Conservation (phyloP, 2,888 invertebrate species). For the Coenonympha arcania region DNA sequence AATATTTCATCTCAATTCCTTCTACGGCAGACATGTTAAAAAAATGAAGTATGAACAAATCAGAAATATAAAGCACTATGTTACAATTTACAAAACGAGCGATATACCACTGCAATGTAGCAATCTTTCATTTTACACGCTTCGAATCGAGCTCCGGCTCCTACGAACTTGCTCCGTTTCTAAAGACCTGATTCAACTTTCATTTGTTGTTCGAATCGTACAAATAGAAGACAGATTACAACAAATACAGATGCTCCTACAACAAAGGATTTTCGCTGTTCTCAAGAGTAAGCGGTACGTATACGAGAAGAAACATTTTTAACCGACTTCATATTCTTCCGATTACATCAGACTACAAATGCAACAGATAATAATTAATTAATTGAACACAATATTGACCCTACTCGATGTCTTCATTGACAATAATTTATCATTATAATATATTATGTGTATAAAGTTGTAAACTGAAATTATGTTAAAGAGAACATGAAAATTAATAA, state of each 20-base stretch:
- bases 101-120: not conserved
- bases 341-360: too few relatives aligned
- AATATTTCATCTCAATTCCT: too few relatives aligned
- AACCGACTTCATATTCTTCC: too few relatives aligned
- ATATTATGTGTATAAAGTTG: too few relatives aligned
- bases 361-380: too few relatives aligned
- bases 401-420: too few relatives aligned
- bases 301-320: too few relatives aligned
- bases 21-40: not conserved
- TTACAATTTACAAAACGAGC: not conserved
- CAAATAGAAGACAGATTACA: constrained; percentile 8
- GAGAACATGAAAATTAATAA: too few relatives aligned
- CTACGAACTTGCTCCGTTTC: not conserved
- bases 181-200: constrained; percentile 4
- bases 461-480: too few relatives aligned
- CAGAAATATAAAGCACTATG: not conserved
- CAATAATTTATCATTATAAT: too few relatives aligned
- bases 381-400: too few relatives aligned
- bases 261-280: not conserved
- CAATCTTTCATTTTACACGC: constrained; percentile 3
- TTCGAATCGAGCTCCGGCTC: not conserved
- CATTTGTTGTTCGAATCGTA: constrained; percentile 6
- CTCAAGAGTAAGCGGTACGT: not conserved
- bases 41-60: not conserved
- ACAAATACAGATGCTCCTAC: not conserved